These are phyloP conservation scores for Epicampocera succincta DNA, from an alignment of 2,888 invertebrate species.

Conservation along the genomic window DNA sequence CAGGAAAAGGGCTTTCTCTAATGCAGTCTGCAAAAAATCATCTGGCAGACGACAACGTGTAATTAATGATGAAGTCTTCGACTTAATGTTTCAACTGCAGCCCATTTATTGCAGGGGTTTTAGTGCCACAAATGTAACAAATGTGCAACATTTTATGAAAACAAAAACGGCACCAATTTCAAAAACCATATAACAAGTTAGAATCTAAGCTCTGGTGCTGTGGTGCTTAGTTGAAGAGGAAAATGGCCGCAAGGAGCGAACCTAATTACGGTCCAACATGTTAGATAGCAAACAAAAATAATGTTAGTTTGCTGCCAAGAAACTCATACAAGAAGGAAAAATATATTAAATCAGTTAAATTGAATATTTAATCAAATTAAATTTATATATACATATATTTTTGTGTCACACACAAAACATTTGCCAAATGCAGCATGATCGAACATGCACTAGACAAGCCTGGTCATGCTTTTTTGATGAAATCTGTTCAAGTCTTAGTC, in stretches of 20 bases:
- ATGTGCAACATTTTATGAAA: constrained; percentile 1
- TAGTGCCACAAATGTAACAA: constrained; percentile 14
- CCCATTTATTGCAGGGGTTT: constrained; percentile 6
- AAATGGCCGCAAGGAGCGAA: too few relatives aligned
- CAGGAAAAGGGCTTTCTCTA: constrained; percentile 5
- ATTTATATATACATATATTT: neutral
- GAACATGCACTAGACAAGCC: too few relatives aligned
- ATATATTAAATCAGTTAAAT: neutral
- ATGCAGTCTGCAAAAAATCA: neutral
- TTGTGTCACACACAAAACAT: too few relatives aligned
- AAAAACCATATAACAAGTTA: constrained; percentile 37
- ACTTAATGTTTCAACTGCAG: constrained; percentile 42
- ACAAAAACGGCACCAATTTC: neutral
- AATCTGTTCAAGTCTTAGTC: too few relatives aligned
- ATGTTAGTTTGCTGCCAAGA: too few relatives aligned
- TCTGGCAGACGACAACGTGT: constrained; percentile 4
- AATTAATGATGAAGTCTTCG: constrained; percentile 34
- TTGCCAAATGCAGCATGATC: too few relatives aligned
- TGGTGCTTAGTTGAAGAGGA: neutral
- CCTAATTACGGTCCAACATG: too few relatives aligned
- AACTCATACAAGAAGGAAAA: too few relatives aligned
- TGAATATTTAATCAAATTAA: neutral
- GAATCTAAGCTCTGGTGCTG: neutral
- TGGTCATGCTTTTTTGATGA: too few relatives aligned
- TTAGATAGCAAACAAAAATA: too few relatives aligned